Percentiles rank a stretch among this genome's conserved stretches.
Conservation (phyloP, 1,140 invertebrate species). For the Caenorhabditis latens region DNA sequence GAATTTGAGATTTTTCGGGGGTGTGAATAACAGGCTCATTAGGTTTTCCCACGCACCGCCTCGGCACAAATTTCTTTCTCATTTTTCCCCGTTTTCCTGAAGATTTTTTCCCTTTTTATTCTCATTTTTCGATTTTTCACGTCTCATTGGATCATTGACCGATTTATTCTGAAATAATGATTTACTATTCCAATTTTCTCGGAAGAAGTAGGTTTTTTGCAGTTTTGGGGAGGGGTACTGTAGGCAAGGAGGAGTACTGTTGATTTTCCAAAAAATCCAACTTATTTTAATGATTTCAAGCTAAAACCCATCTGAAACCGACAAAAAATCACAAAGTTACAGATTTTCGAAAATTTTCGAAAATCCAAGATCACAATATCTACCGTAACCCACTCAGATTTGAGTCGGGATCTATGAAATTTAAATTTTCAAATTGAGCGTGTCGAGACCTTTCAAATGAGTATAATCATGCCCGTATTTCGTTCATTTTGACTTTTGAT, state of each 20-base stretch:
- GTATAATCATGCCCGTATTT: too few species aligned
- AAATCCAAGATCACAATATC: background rate
- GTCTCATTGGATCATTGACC: background rate
- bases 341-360: background rate
- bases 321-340: too few species aligned
- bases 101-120: background rate
- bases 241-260: too few species aligned
- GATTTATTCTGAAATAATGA: background rate
- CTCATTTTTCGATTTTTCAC: constrained; percentile 3
- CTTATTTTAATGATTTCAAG: too few species aligned
- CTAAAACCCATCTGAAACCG: too few species aligned
- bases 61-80: background rate
- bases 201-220: background rate
- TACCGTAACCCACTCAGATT: too few species aligned
- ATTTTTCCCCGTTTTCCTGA: background rate
- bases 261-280: too few species aligned
- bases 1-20: constrained; percentile 5
- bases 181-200: background rate
- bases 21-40: constrained; percentile 23
- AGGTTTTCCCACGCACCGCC: constrained; percentile 32
- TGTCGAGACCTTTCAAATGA: too few species aligned
- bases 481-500: too few species aligned
- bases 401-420: too few species aligned
- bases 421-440: too few species aligned
- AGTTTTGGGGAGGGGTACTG: too few species aligned